phyloP scores from a whole-genome alignment of 2,888 invertebrate genomes.

The Allacma fusca region DNA sequence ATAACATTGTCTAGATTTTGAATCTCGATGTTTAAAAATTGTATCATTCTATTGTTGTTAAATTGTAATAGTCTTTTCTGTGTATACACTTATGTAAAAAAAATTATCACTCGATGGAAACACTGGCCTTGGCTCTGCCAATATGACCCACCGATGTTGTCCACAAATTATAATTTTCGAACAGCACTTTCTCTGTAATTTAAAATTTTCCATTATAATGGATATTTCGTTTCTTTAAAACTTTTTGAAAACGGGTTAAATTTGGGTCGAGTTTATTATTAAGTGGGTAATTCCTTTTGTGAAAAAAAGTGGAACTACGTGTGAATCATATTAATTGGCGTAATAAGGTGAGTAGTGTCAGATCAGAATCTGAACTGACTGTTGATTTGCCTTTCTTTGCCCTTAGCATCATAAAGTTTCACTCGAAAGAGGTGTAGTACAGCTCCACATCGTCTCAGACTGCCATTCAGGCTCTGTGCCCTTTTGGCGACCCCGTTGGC shows the following conservation, averaged over 20 bases:
- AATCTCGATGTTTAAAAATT: constrained; percentile 9
- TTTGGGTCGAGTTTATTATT: constrained; percentile 6
- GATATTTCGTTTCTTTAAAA: too few relatives aligned
- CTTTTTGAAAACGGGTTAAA: not conserved
- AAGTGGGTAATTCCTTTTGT: constrained; percentile 23
- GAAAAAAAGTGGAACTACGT: constrained; percentile 17
- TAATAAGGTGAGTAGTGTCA: constrained; percentile 61
- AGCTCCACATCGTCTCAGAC: constrained; percentile 61
- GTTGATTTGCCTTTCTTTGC: constrained; percentile 62
- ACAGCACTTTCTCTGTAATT: too few relatives aligned
- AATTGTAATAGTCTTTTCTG: constrained; percentile 28
- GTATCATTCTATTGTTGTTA: constrained; percentile 27
- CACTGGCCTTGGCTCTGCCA: constrained; percentile 60
- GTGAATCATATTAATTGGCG: constrained; percentile 50
- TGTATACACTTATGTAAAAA: not conserved
- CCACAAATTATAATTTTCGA: constrained; percentile 12
- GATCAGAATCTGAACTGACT: constrained; percentile 61
- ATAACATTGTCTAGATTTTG: constrained; percentile 20
- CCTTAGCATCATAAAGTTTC: constrained; percentile 62
- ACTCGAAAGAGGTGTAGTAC: constrained; percentile 60
- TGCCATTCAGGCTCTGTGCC: constrained; percentile 61
- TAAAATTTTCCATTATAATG: too few relatives aligned
- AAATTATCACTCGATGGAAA: constrained; percentile 56
- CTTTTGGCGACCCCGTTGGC: constrained; percentile 59
- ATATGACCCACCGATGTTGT: constrained; percentile 50